Evolutionary conservation across 2,113 vertebrate genomes (phyloP).

Genomic region (Pteruthius melanotis): DNA sequence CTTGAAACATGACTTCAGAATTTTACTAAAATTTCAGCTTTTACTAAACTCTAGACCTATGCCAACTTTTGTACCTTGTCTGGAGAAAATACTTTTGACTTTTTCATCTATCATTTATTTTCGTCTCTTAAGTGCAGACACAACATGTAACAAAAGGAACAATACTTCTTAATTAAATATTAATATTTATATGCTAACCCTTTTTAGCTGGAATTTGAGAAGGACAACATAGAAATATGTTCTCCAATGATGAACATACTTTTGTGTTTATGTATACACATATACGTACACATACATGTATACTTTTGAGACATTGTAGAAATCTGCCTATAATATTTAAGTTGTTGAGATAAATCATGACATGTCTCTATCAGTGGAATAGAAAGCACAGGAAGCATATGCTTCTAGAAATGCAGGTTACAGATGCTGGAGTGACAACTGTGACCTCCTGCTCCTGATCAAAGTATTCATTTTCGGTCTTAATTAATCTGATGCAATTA

Average conservation of each 20-base stretch:
- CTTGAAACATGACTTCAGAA: not conserved
- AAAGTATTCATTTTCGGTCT: not conserved
- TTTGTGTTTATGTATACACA: not conserved
- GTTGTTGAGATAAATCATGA: not conserved
- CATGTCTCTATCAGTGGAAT: not conserved
- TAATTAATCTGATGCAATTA: not conserved
- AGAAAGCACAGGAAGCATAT: not conserved
- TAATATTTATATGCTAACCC: not conserved
- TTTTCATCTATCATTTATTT: not conserved
- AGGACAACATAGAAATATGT: not conserved
- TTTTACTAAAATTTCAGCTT: not conserved
- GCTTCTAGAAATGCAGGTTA: not conserved
- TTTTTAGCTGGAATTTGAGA: not conserved
- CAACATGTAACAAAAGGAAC: not conserved
- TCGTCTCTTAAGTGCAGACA: not conserved
- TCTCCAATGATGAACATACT: not conserved
- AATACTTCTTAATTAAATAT: not conserved
- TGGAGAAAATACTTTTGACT: not conserved
- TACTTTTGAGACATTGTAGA: not conserved
- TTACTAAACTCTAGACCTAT: not conserved
- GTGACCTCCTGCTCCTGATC: not conserved
- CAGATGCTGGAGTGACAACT: not conserved
- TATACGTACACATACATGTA: not conserved
- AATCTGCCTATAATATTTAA: not conserved
- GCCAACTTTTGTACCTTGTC: not conserved